These are phyloP conservation scores for Anabas testudineus DNA, from an alignment of 2,797 vertebrate genomes.

Conservation along the genomic window DNA sequence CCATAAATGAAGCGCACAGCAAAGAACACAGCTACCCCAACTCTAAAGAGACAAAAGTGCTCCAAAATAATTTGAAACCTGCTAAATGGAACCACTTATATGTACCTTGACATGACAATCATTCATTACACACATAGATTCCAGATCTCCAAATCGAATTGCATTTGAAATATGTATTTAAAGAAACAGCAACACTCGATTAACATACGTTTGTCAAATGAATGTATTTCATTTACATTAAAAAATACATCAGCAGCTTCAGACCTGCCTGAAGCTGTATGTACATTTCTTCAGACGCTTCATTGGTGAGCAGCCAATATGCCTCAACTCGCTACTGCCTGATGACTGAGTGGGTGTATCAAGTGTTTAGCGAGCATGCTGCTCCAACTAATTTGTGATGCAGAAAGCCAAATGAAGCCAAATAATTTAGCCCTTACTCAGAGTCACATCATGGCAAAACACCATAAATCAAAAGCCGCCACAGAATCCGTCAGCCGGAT, in stretches of 20 bases:
- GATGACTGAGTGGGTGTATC: constrained; percentile 60
- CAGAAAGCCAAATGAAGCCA: constrained; percentile 48
- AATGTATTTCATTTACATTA: background rate
- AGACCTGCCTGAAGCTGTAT: background rate
- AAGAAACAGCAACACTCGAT: background rate
- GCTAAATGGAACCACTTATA: too few species aligned
- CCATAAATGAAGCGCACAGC: too few species aligned
- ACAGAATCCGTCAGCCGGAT: constrained; percentile 22
- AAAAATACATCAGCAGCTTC: constrained; percentile 1
- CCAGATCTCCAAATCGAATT: too few species aligned
- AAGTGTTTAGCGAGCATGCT: constrained; percentile 54
- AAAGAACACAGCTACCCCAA: too few species aligned
- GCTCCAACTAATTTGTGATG: constrained; percentile 54
- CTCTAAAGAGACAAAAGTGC: too few species aligned
- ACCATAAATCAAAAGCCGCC: constrained; percentile 33
- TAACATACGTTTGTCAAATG: background rate
- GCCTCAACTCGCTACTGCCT: constrained; percentile 24
- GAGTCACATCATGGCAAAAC: constrained; percentile 42
- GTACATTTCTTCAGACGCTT: constrained; percentile 8
- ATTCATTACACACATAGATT: too few species aligned
- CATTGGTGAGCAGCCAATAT: constrained; percentile 37
- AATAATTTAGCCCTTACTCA: constrained; percentile 36
- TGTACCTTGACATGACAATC: too few species aligned
- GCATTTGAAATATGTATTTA: background rate
- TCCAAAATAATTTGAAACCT: too few species aligned